A percentile compares a stretch with the other conserved stretches of the same genome.
These are phyloP conservation scores for Pangasianodon gigas DNA, from an alignment of 2,113 vertebrate species.

Conservation along the genomic window DNA sequence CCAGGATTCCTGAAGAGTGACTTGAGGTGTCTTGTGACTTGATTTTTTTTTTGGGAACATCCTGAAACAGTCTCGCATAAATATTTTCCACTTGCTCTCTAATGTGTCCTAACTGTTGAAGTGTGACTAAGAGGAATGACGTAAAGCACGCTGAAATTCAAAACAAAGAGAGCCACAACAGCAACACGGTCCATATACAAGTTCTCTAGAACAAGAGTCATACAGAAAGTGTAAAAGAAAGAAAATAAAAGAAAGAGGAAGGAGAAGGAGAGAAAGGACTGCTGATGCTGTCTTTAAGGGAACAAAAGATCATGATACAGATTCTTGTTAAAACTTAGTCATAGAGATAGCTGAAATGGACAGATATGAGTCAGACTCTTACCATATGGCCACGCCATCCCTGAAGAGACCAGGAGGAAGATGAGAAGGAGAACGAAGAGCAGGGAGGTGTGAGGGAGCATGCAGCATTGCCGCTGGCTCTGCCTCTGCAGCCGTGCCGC, in stretches of 20 bases:
- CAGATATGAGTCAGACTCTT: constrained; percentile 57
- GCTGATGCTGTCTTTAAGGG: constrained; percentile 4
- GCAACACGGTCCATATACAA: constrained; percentile 9
- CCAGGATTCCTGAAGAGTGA: not conserved
- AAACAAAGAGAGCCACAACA: constrained; percentile 26
- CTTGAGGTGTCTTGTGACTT: not conserved
- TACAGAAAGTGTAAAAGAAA: constrained; percentile 63
- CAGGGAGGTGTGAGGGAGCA: constrained; percentile 57
- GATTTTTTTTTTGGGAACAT: not conserved
- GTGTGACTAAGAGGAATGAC: constrained; percentile 35
- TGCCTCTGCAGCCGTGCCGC: constrained; percentile 61
- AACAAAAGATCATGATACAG: constrained; percentile 49
- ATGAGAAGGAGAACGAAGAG: constrained; percentile 65
- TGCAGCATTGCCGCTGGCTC: constrained; percentile 63
- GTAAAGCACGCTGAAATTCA: constrained; percentile 14
- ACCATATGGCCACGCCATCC: constrained; percentile 73
- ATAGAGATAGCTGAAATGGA: not conserved
- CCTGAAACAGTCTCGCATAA: constrained; percentile 12
- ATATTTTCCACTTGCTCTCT: constrained; percentile 39
- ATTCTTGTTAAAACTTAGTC: constrained; percentile 13
- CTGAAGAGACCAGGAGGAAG: constrained; percentile 62
- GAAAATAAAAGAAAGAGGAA: constrained; percentile 40
- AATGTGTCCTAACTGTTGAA: constrained; percentile 37
- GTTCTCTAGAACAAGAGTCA: not conserved
- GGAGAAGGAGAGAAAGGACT: constrained; percentile 32